Base-by-base conservation (phyloP, 2,113 vertebrate species). In the Silurus asotus region DNA sequence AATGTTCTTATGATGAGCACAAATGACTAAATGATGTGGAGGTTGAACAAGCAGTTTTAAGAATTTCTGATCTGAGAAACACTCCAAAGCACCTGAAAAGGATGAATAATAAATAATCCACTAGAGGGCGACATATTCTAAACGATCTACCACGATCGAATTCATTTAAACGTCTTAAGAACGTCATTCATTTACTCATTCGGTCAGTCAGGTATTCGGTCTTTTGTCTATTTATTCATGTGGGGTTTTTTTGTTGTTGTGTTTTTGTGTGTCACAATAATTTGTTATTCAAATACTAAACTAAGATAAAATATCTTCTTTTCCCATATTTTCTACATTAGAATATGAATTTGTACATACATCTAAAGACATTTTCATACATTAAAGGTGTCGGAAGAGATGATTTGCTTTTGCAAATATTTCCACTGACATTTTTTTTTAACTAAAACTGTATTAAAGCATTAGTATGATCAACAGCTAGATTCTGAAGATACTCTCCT, bases 121-220 rank as follows among this genome's bases (percentile, higher is more conserved):
- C 75, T 77, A 79, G 84, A 69, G 62, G 84, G 84, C 17, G 62
- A 55, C 62, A 79, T 85, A 67, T 58, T 56, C 61, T 79, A 7
- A 45, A 85, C 3, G n/a, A 65, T 37, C 37, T 37, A 37, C 37
- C 37, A 37, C 37, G 37, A 37, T 37, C 37, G 37, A 37, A 37
- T 37, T 37, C 37, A 37, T 37, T 37, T 2, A 37, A 37, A 37
- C 1, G 37, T 37, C 37, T 37, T 37, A 37, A 37, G 37, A 37
- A 37, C 10, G 5, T 69, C 9, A 9, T 8, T 9, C 48, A 14
- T 15, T 70, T 15, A 28, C 28, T 69, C 1, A 65, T 0, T 20
- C 2, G 2, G 19, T 64, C n/a, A 67, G 1, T 45, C 15, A 70
- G 0, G 45, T 0, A 19, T 20, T 69, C 5, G 15, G 6, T 69